A percentile compares a stretch with the other conserved stretches of the same genome.
phyloP scores from a whole-genome alignment of 2,888 invertebrate genomes.

The Nebria brevicollis region DNA sequence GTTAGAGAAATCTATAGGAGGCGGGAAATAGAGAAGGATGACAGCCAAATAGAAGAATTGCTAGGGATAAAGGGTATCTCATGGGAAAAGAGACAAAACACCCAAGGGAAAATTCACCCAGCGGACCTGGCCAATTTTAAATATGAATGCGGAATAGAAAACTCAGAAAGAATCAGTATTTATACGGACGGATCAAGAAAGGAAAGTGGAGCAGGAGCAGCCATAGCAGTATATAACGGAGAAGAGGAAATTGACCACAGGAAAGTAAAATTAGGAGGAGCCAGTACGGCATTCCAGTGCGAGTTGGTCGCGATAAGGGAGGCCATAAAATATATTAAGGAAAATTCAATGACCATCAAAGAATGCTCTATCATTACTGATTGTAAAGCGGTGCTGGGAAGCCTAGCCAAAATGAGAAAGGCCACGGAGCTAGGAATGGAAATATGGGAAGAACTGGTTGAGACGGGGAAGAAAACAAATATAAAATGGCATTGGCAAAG shows the following conservation, averaged over 20 bases:
- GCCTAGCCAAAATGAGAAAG: not conserved
- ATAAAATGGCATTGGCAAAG: constrained; percentile 13
- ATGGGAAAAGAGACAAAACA: not conserved
- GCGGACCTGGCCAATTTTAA: not conserved
- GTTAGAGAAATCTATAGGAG: no score
- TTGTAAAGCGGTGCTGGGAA: not conserved
- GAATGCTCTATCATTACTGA: constrained; percentile 15
- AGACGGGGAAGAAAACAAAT: no score
- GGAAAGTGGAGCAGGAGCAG: constrained; percentile 14
- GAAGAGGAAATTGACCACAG: constrained; percentile 3
- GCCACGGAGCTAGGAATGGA: constrained; percentile 5
- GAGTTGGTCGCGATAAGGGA: constrained; percentile 25
- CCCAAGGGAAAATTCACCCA: not conserved
- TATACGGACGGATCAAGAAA: constrained; percentile 24
- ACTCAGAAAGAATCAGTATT: not conserved
- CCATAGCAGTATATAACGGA: constrained; percentile 13
- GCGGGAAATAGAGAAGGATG: not conserved
- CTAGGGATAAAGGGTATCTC: not conserved
- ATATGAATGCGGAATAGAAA: not conserved
- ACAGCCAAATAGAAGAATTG: not conserved
- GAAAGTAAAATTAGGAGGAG: constrained; percentile 8
- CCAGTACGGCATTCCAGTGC: constrained; percentile 30
- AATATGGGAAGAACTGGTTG: not conserved
- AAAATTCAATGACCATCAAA: not conserved
- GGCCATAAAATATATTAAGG: constrained; percentile 13